A percentile compares a stretch with the other conserved stretches of the same genome.
These are phyloP conservation scores for Tretioscincus oriximinensis DNA, from an alignment of 2,113 vertebrate species.

Conservation along the genomic window DNA sequence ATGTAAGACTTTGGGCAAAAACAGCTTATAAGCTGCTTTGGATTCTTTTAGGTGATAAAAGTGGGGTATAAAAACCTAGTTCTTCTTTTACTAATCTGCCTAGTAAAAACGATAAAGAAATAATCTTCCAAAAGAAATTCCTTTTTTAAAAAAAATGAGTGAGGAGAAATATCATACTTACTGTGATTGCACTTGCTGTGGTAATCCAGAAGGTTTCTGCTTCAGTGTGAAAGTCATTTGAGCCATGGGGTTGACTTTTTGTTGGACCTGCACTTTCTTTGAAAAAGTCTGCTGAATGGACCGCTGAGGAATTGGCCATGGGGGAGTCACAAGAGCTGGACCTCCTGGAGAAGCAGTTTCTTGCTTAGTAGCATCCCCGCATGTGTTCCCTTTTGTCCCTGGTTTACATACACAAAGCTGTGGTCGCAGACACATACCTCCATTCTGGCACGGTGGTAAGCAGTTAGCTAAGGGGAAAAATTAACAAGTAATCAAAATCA, in stretches of 20 bases:
- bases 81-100: not conserved
- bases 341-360: slow-evolving; percentile 72
- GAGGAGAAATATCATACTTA: slow-evolving; percentile 74
- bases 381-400: slow-evolving; percentile 88
- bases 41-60: no score
- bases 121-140: not conserved
- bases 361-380: slow-evolving; percentile 79
- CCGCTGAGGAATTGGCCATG: slow-evolving; percentile 74
- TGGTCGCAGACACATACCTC: slow-evolving; percentile 93
- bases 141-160: slow-evolving; percentile 3
- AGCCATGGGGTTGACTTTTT: slow-evolving; percentile 76
- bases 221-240: slow-evolving; percentile 92
- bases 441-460: slow-evolving; percentile 91
- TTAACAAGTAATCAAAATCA: slow-evolving; percentile 45
- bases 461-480: slow-evolving; percentile 82
- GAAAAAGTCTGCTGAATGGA: slow-evolving; percentile 72
- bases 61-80: no score
- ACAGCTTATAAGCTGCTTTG: no score
- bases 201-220: slow-evolving; percentile 77
- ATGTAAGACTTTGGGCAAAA: no score
- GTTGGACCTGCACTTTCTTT: slow-evolving; percentile 81
- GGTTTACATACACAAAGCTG: slow-evolving; percentile 95
- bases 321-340: slow-evolving; percentile 63
- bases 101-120: not conserved
- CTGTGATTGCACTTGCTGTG: slow-evolving; percentile 87